Conservation (phyloP, 2,113 vertebrate genomes). For the Pelmatolapia mariae region DNA sequence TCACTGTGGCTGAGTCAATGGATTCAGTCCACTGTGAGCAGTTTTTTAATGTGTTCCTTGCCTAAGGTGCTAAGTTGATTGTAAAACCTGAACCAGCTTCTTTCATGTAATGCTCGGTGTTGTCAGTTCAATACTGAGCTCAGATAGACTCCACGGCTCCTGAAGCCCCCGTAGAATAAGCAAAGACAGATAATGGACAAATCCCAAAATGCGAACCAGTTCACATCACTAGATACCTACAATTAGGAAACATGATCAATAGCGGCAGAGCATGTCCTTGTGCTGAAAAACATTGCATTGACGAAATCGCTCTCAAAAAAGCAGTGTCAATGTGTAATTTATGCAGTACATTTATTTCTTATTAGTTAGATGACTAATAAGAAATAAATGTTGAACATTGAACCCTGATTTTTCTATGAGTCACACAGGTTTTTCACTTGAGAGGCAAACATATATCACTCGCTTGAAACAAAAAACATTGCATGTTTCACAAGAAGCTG, state of each 20-base stretch:
- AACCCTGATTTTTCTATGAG: not conserved
- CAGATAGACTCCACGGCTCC: not conserved
- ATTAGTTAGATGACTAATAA: slow-evolving; percentile 4
- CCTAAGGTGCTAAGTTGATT: slow-evolving; percentile 10
- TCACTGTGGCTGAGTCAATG: slow-evolving; percentile 5
- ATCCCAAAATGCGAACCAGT: not conserved
- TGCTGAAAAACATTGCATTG: not conserved
- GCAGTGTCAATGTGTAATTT: not conserved
- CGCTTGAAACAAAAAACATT: not conserved
- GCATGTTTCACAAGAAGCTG: not conserved
- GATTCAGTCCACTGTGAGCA: slow-evolving; percentile 1
- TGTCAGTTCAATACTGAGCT: not conserved
- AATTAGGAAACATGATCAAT: not conserved
- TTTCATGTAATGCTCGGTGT: not conserved
- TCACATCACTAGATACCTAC: not conserved
- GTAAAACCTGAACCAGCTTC: slow-evolving; percentile 13
- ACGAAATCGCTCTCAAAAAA: not conserved
- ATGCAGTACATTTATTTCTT: not conserved
- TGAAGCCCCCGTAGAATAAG: not conserved
- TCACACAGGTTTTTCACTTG: not conserved
- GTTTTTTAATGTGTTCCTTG: slow-evolving; percentile 21
- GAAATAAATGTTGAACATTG: not conserved
- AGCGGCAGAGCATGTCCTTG: not conserved
- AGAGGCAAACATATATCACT: not conserved
- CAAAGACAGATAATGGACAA: not conserved